These are phyloP conservation scores for Apomyelois bistriatella DNA, from an alignment of 2,888 invertebrate genomes.

Conservation along the genomic window DNA sequence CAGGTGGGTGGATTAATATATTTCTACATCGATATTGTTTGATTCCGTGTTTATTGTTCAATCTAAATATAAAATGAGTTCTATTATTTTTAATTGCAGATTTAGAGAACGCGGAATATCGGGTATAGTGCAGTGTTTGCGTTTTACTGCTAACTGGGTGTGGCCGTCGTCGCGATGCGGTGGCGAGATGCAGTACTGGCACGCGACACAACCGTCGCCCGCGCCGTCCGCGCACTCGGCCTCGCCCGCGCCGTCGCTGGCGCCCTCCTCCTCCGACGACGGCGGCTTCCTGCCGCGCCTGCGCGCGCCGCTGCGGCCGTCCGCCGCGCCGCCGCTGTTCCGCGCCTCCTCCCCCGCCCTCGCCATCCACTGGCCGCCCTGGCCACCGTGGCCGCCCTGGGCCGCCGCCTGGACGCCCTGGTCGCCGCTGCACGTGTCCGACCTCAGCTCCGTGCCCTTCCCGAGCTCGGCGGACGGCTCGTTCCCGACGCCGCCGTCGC, in stretches of 20 bases:
- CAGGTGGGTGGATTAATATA: constrained; percentile 51
- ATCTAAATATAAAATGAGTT: not conserved
- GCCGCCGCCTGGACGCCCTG: constrained; percentile 83
- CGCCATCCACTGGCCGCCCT: constrained; percentile 66
- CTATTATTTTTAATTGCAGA: constrained; percentile 70
- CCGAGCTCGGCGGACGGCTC: constrained; percentile 90
- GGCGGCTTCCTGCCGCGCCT: constrained; percentile 87
- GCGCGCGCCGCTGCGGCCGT: constrained; percentile 77
- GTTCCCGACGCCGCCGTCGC: constrained; percentile 87
- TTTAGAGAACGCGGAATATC: constrained; percentile 97
- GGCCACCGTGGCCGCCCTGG: constrained; percentile 84
- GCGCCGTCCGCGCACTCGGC: constrained; percentile 40
- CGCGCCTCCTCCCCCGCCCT: constrained; percentile 69
- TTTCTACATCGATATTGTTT: not conserved
- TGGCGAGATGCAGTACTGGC: constrained; percentile 51
- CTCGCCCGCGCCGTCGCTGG: constrained; percentile 51
- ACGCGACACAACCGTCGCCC: constrained; percentile 46
- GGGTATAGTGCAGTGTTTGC: constrained; percentile 87
- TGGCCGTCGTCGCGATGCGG: constrained; percentile 87
- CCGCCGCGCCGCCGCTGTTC: constrained; percentile 79
- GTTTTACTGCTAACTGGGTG: constrained; percentile 83
- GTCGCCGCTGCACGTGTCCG: constrained; percentile 89
- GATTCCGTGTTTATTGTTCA: too few relatives aligned
- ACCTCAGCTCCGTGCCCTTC: constrained; percentile 91
- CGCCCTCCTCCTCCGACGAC: constrained; percentile 86